A percentile compares a stretch with the other conserved stretches of the same genome.
These are phyloP conservation scores for Microctonus hyperodae DNA, from an alignment of 2,888 invertebrate species.

Conservation along the genomic window DNA sequence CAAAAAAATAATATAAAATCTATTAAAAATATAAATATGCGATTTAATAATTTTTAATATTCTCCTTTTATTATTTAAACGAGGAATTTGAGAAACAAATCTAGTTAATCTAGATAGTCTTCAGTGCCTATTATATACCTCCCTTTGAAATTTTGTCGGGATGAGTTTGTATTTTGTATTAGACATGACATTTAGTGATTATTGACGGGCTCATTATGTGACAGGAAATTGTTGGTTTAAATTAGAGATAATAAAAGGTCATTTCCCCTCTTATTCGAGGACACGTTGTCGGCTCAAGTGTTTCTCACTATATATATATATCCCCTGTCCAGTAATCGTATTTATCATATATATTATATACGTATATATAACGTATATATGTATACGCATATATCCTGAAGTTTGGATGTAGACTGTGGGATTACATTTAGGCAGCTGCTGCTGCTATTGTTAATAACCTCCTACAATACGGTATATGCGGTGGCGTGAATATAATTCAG, in stretches of 20 bases:
- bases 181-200: not conserved
- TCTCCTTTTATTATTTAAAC: too few relatives aligned
- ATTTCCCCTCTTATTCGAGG: constrained; percentile 18
- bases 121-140: too few relatives aligned
- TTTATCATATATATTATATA: constrained; percentile 20
- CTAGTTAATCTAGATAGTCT: too few relatives aligned
- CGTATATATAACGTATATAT: not conserved
- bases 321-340: not conserved
- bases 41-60: too few relatives aligned
- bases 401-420: constrained; percentile 11
- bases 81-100: too few relatives aligned
- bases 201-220: constrained; percentile 31
- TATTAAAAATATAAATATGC: too few relatives aligned
- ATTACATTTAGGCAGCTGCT: constrained; percentile 44
- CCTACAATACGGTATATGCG: constrained; percentile 42
- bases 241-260: constrained; percentile 54
- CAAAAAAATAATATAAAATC: too few relatives aligned
- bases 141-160: too few relatives aligned
- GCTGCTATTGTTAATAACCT: constrained; percentile 53
- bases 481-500: constrained; percentile 5
- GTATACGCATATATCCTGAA: not conserved
- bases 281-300: constrained; percentile 22
- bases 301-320: not conserved
- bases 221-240: constrained; percentile 55
- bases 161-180: too few relatives aligned